A percentile compares a stretch with the other conserved stretches of the same genome.
phyloP scores from a whole-genome alignment of 2,113 vertebrate species.

The Petroica traversi region DNA sequence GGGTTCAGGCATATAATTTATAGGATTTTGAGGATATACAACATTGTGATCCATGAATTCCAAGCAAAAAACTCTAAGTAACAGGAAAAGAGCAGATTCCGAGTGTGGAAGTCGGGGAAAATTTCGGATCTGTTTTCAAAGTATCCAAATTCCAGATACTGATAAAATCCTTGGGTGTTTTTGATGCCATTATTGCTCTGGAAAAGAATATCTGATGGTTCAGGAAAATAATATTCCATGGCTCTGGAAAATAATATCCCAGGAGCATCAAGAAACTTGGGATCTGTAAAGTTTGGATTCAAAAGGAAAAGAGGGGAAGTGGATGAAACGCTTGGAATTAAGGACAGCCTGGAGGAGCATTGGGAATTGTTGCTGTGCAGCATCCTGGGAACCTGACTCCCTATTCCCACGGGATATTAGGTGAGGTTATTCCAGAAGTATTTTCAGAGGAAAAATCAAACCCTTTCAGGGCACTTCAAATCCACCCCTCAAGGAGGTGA shows the following conservation, averaged over 20 bases:
- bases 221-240: not conserved
- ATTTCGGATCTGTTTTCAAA: not conserved
- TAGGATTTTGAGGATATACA: not conserved
- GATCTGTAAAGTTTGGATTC: not conserved
- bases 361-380: not conserved
- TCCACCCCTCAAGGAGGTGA: not conserved
- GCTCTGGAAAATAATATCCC: not conserved
- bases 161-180: accelerated
- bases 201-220: not conserved
- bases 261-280: not conserved
- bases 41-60: not conserved
- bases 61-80: not conserved
- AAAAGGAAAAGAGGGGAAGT: not conserved
- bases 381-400: not conserved
- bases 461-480: not conserved
- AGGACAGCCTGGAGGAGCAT: not conserved
- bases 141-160: not conserved
- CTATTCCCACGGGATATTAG: not conserved
- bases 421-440: not conserved
- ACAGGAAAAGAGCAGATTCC: not conserved
- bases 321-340: not conserved
- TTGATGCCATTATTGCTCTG: not conserved
- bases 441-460: not conserved
- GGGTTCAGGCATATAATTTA: not conserved
- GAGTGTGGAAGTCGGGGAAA: not conserved